A percentile compares a stretch with the other conserved stretches of the same genome.
Conservation (phyloP, 2,113 vertebrate genomes). For the Nymphicus hollandicus region DNA sequence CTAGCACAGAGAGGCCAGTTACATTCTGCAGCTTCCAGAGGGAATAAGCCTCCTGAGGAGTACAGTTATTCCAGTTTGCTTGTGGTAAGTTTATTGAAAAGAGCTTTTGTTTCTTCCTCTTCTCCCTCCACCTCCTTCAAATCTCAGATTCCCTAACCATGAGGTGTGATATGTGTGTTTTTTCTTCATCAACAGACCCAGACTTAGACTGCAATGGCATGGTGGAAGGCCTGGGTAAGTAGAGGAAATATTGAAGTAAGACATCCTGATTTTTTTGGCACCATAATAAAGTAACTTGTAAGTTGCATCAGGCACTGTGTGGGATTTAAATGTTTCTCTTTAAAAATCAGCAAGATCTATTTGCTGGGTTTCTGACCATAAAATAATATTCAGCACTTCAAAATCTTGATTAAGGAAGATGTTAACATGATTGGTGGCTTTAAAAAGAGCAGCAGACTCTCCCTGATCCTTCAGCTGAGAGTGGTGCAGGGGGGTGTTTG, state of each 20-base stretch:
- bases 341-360: not conserved
- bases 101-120: not conserved
- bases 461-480: not conserved
- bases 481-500: not conserved
- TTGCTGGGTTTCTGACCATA: not conserved
- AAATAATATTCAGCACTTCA: not conserved
- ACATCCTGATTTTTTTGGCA: not conserved
- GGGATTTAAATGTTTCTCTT: not conserved
- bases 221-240: constrained; percentile 69
- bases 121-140: not conserved
- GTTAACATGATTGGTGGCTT: not conserved
- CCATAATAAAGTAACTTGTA: not conserved
- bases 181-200: not conserved
- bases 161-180: not conserved
- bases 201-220: constrained; percentile 21
- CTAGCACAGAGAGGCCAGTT: constrained; percentile 12
- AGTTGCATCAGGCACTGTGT: not conserved
- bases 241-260: not conserved
- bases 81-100: constrained; percentile 22
- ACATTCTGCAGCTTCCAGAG: not conserved
- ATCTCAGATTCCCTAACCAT: not conserved
- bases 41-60: not conserved
- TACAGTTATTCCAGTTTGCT: constrained; percentile 36
- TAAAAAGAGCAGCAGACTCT: not conserved
- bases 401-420: not conserved